These are phyloP conservation scores for Lepidurus couesii DNA, from an alignment of 1,140 invertebrate species.

Conservation along the genomic window DNA sequence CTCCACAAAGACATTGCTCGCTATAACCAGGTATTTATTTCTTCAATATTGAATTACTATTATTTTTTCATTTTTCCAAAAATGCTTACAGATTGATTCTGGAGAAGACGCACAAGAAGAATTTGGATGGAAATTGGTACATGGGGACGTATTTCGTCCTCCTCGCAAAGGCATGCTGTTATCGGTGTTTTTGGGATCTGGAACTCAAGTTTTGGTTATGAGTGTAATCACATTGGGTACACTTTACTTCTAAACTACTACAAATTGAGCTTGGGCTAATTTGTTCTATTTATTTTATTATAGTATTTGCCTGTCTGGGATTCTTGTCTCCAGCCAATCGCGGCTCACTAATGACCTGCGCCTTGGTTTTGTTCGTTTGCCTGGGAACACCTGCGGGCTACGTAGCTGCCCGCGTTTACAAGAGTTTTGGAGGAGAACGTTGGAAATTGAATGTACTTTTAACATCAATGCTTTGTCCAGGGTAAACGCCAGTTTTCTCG, in stretches of 20 bases:
- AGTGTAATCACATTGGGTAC: slow-evolving; percentile 59
- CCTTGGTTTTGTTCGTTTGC: slow-evolving; percentile 89
- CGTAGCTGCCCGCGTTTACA: slow-evolving; percentile 91
- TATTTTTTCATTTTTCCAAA: background rate
- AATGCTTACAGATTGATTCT: slow-evolving; percentile 65
- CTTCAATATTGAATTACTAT: slow-evolving; percentile 3
- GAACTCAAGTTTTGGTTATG: slow-evolving; percentile 74
- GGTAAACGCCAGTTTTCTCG: slow-evolving; percentile 55
- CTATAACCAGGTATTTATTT: slow-evolving; percentile 78
- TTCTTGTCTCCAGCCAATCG: slow-evolving; percentile 97
- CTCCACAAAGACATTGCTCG: slow-evolving; percentile 97
- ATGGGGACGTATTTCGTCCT: slow-evolving; percentile 90
- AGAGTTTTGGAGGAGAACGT: slow-evolving; percentile 94
- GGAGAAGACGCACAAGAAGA: slow-evolving; percentile 97
- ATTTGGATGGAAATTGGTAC: slow-evolving; percentile 98
- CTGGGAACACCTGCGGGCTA: slow-evolving; percentile 93
- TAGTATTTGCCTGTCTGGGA: slow-evolving; percentile 92
- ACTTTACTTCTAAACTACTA: background rate
- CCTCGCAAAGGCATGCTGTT: slow-evolving; percentile 95
- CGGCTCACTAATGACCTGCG: slow-evolving; percentile 96
- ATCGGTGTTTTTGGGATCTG: slow-evolving; percentile 89
- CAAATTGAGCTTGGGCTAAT: background rate
- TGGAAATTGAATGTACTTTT: slow-evolving; percentile 98
- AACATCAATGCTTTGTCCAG: slow-evolving; percentile 91
- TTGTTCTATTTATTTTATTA: background rate